phyloP scores from a whole-genome alignment of 1,140 invertebrate species.

The Phymastichus coffea region DNA sequence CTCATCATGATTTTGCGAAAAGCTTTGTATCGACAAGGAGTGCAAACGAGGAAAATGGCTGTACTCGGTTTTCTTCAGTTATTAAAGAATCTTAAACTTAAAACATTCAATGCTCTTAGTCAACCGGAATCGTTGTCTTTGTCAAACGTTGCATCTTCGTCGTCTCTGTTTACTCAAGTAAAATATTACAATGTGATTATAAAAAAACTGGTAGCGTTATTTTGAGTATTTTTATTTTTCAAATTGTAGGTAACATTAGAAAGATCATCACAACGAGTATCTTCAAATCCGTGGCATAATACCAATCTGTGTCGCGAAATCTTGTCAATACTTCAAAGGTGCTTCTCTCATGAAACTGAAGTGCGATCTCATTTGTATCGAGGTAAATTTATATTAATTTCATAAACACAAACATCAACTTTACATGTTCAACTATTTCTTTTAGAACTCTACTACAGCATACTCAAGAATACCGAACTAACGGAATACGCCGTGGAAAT shows the following conservation, averaged over 20 bases:
- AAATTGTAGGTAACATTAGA: conserved; percentile 46
- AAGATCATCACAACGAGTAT: conserved; percentile 27
- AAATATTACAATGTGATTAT: too few relatives aligned
- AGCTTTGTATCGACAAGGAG: conserved; percentile 57
- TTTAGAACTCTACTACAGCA: conserved; percentile 47
- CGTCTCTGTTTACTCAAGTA: conserved; percentile 50
- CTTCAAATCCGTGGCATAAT: conserved; percentile 48
- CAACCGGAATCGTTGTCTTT: conserved; percentile 42
- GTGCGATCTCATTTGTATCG: conserved; percentile 60
- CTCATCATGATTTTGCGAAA: conserved; percentile 61
- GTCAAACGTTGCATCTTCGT: conserved; percentile 37
- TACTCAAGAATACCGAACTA: conserved; percentile 52
- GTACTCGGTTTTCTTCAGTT: conserved; percentile 60
- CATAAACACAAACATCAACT: not conserved
- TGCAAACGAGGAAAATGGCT: conserved; percentile 57
- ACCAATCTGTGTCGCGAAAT: conserved; percentile 63
- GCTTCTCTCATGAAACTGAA: conserved; percentile 61
- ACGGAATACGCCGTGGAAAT: conserved; percentile 55
- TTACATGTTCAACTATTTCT: not conserved
- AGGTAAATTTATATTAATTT: conserved; percentile 47
- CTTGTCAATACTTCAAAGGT: conserved; percentile 61
- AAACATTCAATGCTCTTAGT: conserved; percentile 51
- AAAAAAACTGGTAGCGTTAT: too few relatives aligned
- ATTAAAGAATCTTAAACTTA: conserved; percentile 57
- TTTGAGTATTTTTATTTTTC: too few relatives aligned